A percentile compares a stretch with the other conserved stretches of the same genome.
Evolutionary conservation across 2,113 vertebrate genomes (phyloP).

Genomic region (Cromileptes altivelis): DNA sequence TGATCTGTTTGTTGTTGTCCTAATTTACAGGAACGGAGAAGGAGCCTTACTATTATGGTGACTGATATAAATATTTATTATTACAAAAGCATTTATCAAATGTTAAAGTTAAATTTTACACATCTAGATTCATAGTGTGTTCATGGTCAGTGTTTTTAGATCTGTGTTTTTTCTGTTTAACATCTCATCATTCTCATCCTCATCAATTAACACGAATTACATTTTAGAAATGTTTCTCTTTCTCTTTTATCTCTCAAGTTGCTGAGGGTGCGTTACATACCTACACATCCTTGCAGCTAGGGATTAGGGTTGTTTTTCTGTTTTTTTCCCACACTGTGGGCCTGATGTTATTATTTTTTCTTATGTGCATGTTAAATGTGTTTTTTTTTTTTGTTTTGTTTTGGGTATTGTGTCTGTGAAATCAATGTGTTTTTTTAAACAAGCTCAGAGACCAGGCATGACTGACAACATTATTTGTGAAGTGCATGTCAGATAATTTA

Average conservation of each 20-base stretch:
- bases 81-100: background rate
- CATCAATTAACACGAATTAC: conserved; percentile 26
- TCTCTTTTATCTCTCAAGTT: conserved; percentile 52
- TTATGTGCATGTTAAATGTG: conserved; percentile 40
- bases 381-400: conserved; percentile 17
- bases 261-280: conserved; percentile 47
- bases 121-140: background rate
- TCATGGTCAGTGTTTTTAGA: conserved; percentile 8
- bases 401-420: conserved; percentile 38
- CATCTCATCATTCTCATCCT: conserved; percentile 17
- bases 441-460: conserved; percentile 51
- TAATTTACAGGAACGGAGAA: conserved; percentile 63
- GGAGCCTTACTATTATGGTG: conserved; percentile 84
- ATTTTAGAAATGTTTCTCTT: conserved; percentile 54
- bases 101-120: conserved; percentile 21
- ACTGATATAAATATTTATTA: conserved; percentile 45
- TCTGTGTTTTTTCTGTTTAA: conserved; percentile 36
- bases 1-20: conserved; percentile 15
- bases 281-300: conserved; percentile 36
- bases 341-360: conserved; percentile 1
- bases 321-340: conserved; percentile 23
- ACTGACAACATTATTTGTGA: conserved; percentile 12
- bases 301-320: conserved; percentile 18
- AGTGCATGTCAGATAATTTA: conserved; percentile 36
- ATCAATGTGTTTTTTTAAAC: conserved; percentile 16